Evolutionary conservation across 2,797 vertebrate species (phyloP), one percentile per base, ranked within the genome.

Genomic region (Hybognathus amarus): DNA sequence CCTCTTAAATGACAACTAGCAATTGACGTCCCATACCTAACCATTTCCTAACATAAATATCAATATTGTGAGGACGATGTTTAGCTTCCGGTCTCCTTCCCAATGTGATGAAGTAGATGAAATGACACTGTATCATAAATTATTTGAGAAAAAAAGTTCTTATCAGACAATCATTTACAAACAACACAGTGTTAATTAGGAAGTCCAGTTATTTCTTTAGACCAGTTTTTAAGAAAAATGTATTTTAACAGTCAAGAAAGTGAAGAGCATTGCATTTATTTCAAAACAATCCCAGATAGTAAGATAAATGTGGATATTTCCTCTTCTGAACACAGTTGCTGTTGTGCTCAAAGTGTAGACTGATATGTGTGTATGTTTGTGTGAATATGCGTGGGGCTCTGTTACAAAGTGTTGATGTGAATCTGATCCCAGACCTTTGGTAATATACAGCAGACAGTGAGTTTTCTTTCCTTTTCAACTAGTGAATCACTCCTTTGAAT

Each of bases 301-400:
- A 15, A 61, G 59, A 61, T 2, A 15, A 13, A 27, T 15, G 24
- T 61, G 59, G 59, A 13, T 59, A 5, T 59, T 13, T 59, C 11
- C n/a, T 59, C n/a, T 59, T 12, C n/a, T 59, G 56, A 59, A 59
- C 56, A 59, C 56, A 59, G n/a, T 36, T n/a, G 18, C 11, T 74
- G 30, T 8, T 30, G 69, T 79, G 50, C 50, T 69, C 40, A n/a
- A n/a, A 52, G 78, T 40, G 36, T 80, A 24, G 66, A 50, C 69
- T 30, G 69, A 81, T 73, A 50, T 27, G 40, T 27, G 18, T 73
- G 69, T 73, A 12, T 78, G 80, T 83, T 70, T 80, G 71, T 59
- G 42, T 73, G 68, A 69, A 68, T 64, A 38, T 47, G 63, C 30
- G 61, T 17, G 27, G 61, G 6, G 27, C 36, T 74, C 67, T 74